Evolutionary conservation across 1,140 invertebrate genomes (phyloP).

Genomic region (Leptinotarsa texana): DNA sequence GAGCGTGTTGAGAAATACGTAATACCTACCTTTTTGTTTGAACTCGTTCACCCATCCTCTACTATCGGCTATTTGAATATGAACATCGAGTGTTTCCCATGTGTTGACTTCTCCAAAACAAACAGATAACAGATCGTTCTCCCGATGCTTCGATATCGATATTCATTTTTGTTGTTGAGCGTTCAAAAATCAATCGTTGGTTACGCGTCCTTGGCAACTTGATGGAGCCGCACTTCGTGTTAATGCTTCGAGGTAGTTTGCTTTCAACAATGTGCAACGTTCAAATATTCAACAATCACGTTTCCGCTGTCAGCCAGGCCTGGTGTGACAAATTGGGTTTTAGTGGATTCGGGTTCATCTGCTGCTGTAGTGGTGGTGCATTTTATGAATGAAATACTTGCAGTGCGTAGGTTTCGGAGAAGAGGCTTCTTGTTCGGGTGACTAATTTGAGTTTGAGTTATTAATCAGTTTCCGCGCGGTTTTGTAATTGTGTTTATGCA

Average conservation of each 20-base stretch:
- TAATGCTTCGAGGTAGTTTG: conserved; percentile 10
- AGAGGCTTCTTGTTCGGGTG: neutral
- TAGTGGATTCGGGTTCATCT: conserved; percentile 5
- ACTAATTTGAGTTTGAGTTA: neutral
- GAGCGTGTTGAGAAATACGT: neutral
- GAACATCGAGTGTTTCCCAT: neutral
- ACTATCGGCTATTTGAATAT: neutral
- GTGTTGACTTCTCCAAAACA: conserved; percentile 10
- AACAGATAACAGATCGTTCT: conserved; percentile 5
- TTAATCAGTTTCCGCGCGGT: neutral
- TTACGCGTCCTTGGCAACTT: too few relatives aligned
- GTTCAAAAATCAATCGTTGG: too few relatives aligned
- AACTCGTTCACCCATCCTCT: neutral
- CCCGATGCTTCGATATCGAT: neutral
- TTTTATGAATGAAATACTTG: conserved; percentile 13
- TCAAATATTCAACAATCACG: conserved; percentile 18
- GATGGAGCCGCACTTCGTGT: neutral
- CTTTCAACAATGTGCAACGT: conserved; percentile 12
- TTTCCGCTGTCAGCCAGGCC: conserved; percentile 2
- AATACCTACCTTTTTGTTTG: neutral
- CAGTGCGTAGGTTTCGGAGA: neutral
- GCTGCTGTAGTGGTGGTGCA: neutral
- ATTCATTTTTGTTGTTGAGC: too few relatives aligned
- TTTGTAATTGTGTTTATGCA: neutral
- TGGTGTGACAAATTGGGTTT: conserved; percentile 14